Conservation (phyloP, 2,113 vertebrate genomes). For the Tamias sibiricus region DNA sequence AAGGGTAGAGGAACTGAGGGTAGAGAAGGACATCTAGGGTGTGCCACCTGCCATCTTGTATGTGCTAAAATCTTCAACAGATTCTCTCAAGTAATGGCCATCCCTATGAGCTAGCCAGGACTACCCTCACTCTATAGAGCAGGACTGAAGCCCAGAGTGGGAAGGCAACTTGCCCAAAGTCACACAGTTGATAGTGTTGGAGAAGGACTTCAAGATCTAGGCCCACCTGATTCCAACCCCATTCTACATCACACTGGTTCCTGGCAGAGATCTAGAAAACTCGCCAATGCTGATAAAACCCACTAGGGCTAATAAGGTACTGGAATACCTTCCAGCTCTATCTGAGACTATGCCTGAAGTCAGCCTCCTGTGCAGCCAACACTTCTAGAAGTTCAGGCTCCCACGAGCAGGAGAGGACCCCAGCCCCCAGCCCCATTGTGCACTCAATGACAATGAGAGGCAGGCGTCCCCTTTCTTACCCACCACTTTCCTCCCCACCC, state of each 20-base stretch:
- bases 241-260: background rate
- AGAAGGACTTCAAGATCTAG: background rate
- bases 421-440: slow-evolving; percentile 73
- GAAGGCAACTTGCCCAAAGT: background rate
- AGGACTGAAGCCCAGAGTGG: background rate
- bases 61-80: background rate
- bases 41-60: background rate
- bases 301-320: background rate
- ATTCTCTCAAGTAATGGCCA: background rate
- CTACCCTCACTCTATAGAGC: background rate
- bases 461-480: slow-evolving; percentile 69
- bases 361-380: background rate
- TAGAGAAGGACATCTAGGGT: background rate
- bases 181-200: background rate
- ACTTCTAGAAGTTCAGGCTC: slow-evolving; percentile 61
- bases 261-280: slow-evolving; percentile 1
- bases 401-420: slow-evolving; percentile 48
- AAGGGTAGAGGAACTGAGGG: too few species aligned
- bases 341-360: background rate
- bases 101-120: background rate
- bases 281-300: background rate
- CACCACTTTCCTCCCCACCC: slow-evolving; percentile 72
- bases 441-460: slow-evolving; percentile 61
- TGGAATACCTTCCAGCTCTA: background rate
- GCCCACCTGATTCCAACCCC: background rate